Percentiles rank a stretch among this genome's conserved stretches.
These are phyloP conservation scores for Alligator sinensis DNA, from an alignment of 2,113 vertebrate genomes.

Conservation along the genomic window DNA sequence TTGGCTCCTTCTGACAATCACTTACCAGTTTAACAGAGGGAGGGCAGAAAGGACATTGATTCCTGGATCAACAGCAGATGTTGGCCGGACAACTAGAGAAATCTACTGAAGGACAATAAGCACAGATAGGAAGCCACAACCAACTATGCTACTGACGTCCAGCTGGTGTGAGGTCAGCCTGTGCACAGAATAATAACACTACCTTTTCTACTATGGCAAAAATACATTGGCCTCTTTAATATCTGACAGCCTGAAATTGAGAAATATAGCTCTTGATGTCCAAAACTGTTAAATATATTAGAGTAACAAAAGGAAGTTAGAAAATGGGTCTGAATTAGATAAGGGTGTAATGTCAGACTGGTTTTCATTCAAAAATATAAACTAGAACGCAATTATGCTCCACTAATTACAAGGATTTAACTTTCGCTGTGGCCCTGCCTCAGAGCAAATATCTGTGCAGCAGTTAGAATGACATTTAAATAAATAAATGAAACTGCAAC, in stretches of 20 bases:
- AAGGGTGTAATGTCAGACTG: neutral
- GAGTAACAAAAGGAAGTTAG: neutral
- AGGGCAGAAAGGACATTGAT: neutral
- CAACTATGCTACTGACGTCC: fast-evolving
- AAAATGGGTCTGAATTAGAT: neutral
- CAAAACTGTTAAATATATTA: neutral
- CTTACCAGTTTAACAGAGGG: neutral
- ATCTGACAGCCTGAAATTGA: neutral
- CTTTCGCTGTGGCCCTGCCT: neutral
- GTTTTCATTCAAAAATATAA: neutral
- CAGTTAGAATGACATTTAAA: neutral
- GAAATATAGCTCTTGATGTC: neutral
- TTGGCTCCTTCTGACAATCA: neutral
- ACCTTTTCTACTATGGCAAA: neutral
- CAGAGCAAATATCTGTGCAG: neutral
- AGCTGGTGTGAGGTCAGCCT: neutral
- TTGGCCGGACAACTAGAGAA: neutral
- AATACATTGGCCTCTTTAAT: neutral
- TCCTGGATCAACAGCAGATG: neutral
- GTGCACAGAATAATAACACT: neutral
- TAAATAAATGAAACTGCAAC: neutral
- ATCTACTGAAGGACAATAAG: neutral
- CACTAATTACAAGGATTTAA: neutral
- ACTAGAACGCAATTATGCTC: neutral
- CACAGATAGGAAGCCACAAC: neutral